phyloP scores from a whole-genome alignment of 2,888 invertebrate genomes.

The Rosalia funebris region DNA sequence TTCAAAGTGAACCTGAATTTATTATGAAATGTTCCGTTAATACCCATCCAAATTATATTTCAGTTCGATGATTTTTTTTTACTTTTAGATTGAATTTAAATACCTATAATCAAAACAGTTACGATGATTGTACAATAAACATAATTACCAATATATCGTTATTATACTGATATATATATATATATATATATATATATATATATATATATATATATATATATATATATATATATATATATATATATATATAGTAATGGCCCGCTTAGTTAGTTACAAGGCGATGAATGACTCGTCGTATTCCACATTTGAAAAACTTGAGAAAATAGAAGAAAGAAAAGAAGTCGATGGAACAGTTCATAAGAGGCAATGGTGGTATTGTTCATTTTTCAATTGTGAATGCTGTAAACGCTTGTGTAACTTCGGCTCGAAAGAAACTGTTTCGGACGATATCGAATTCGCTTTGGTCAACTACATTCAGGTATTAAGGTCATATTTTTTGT shows the following conservation, averaged over 20 bases:
- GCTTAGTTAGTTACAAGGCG: constrained; percentile 47
- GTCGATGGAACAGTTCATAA: neutral
- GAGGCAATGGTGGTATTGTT: constrained; percentile 13
- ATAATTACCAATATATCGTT: constrained; percentile 1
- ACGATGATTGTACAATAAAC: neutral
- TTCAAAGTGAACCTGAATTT: too few species aligned
- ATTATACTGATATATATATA: too few species aligned
- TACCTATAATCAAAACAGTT: neutral
- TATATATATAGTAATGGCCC: too few species aligned
- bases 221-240: too few species aligned
- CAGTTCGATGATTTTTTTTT: neutral
- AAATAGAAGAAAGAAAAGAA: constrained; percentile 31
- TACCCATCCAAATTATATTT: too few species aligned
- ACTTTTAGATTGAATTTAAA: constrained; percentile 1
- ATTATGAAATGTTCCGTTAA: too few species aligned
- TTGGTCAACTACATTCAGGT: constrained; percentile 49
- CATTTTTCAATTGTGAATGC: constrained; percentile 38
- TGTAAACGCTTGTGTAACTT: constrained; percentile 28
- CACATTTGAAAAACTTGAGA: constrained; percentile 29
- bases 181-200: too few species aligned
- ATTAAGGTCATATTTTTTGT: constrained; percentile 26
- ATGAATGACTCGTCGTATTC: constrained; percentile 47
- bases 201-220: too few species aligned
- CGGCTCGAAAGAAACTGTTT: constrained; percentile 43
- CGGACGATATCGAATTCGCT: constrained; percentile 51